phyloP scores from a whole-genome alignment of 1,140 invertebrate genomes.

The Lutraria rhynchaena region DNA sequence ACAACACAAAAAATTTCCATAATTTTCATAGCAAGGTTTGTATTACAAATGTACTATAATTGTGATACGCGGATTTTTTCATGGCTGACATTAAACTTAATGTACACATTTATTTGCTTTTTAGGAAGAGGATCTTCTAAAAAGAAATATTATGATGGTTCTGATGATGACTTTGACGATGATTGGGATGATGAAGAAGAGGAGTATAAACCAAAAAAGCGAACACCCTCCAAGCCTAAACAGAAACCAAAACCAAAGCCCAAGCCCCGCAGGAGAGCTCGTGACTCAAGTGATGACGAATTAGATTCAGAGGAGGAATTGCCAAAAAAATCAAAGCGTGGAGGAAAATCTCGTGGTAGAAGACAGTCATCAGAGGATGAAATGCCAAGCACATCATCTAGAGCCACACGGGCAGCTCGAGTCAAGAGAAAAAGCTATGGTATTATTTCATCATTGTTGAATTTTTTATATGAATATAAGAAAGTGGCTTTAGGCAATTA shows the following conservation, averaged over 20 bases:
- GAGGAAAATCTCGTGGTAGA: not conserved
- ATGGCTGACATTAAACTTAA: not conserved
- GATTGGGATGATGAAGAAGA: constrained; percentile 57
- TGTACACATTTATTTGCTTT: not conserved
- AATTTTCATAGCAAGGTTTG: no score
- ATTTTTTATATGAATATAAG: no score
- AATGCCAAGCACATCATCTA: constrained; percentile 43
- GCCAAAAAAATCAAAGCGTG: constrained; percentile 49
- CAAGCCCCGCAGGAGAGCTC: constrained; percentile 28
- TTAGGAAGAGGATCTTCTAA: constrained; percentile 34
- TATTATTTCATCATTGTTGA: no score
- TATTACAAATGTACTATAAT: not conserved
- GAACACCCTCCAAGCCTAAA: constrained; percentile 17
- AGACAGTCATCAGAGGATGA: constrained; percentile 62
- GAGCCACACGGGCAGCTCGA: constrained; percentile 65
- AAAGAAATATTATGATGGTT: constrained; percentile 58
- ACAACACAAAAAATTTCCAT: no score
- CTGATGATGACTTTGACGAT: constrained; percentile 49
- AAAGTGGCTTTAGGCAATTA: no score
- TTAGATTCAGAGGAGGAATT: constrained; percentile 33
- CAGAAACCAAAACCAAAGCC: constrained; percentile 43
- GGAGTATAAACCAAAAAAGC: constrained; percentile 56
- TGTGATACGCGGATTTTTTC: not conserved
- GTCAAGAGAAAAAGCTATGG: constrained; percentile 76
- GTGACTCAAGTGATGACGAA: constrained; percentile 32